Evolutionary conservation across 2,888 invertebrate genomes (phyloP), one percentile per base, ranked within the genome.

Genomic region (Drosophila pseudotalamancana): DNA sequence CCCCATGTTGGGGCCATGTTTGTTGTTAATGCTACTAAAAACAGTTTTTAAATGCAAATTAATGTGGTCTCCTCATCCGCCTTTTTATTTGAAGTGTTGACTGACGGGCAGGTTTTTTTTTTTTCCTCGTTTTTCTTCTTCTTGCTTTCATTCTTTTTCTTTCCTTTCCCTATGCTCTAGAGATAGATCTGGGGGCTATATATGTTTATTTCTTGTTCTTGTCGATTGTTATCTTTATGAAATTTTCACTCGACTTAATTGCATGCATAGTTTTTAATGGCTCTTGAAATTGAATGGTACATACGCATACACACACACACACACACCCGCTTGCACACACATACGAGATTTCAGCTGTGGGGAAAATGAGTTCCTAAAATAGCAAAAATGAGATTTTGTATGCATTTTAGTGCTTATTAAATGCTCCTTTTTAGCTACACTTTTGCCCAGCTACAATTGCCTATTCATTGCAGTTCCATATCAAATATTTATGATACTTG

Each of bases 201-300:
- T 67, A 76, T 76, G 74, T 80, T 80, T 81, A 76, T 77, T 81
- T 77, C 84, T 79, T 78, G 72, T 81, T 87, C 73, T 82, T 79
- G 77, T 87, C 79, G 85, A 83, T 84, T 87, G 84, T 87, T 84
- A 84, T 84, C 84, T 87, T 81, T 87, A 79, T 81, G 79, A 87
- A 87, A 86, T 87, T 81, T 87, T 84, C 77, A 87, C 73, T 78
- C 87, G 82, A 84, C 78, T 87, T 87, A 88, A 87, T 87, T 87
- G 85, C 88, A 75, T 88, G 87, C 83, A 82, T 76, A 62, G 71
- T 73, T 78, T 76, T 78, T 83, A 88, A 87, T 88, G 88, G 73
- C 83, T 88, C 87, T 78, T 78, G 84, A 87, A 87, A 87, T 88
- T 80, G 74, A 80, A 74, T 73, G 54, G 25, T 29, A 54, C 39